A percentile compares a stretch with the other conserved stretches of the same genome.
Conservation (phyloP, 2,113 vertebrate genomes). For the Grammomys dolichurus region DNA sequence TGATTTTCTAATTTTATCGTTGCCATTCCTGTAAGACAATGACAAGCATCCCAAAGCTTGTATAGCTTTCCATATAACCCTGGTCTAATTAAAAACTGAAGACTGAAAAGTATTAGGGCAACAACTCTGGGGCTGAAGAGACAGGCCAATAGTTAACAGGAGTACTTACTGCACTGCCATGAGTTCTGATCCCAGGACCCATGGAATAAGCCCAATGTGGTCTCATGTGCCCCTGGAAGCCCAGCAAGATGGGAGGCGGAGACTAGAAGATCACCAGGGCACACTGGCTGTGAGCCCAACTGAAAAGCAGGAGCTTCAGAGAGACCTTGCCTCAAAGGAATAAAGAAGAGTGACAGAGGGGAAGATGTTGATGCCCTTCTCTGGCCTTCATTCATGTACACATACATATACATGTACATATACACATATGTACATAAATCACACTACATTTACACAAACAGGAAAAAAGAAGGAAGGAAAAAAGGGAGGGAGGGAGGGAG, state of each 20-base stretch:
- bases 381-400: not conserved
- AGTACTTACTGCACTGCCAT: not conserved
- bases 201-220: not conserved
- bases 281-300: not conserved
- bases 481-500: too few species aligned
- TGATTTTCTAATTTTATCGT: constrained; percentile 32
- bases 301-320: not conserved
- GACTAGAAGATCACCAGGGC: not conserved
- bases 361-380: not conserved
- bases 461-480: not conserved
- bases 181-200: not conserved
- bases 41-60: not conserved
- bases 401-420: not conserved
- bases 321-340: not conserved
- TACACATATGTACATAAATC: not conserved
- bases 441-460: not conserved
- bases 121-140: not conserved
- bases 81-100: constrained; percentile 17
- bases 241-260: not conserved
- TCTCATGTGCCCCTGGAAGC: not conserved
- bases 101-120: constrained; percentile 2
- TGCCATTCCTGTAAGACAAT: not conserved
- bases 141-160: not conserved
- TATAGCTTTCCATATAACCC: not conserved
- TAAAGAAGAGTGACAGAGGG: not conserved